These are phyloP conservation scores for Volucella inanis DNA, from an alignment of 2,888 invertebrate genomes.

Conservation along the genomic window DNA sequence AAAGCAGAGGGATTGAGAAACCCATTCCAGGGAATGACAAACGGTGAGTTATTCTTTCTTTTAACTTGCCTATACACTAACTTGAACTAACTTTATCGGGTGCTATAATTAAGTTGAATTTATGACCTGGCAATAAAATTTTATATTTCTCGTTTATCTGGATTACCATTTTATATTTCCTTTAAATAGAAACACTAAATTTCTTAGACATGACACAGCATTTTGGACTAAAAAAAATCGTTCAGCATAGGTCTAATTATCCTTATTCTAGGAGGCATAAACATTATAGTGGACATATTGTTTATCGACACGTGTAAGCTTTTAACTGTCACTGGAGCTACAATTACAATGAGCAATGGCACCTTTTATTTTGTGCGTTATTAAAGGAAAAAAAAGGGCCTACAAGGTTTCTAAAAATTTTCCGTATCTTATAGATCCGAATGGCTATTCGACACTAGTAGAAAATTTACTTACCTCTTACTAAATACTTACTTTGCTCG, in stretches of 20 bases:
- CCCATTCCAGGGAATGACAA: constrained; percentile 80
- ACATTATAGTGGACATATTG: not conserved
- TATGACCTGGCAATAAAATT: constrained; percentile 1
- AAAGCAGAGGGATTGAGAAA: constrained; percentile 80
- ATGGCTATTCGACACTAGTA: too few relatives aligned
- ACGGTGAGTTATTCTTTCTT: constrained; percentile 75
- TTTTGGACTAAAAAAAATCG: not conserved
- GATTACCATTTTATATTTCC: not conserved
- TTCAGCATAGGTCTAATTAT: not conserved
- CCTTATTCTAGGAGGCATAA: too few relatives aligned
- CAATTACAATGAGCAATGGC: too few relatives aligned
- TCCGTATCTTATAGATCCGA: too few relatives aligned
- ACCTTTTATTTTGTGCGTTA: too few relatives aligned
- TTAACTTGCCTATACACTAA: not conserved
- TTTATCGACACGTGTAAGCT: too few relatives aligned
- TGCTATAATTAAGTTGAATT: constrained; percentile 11
- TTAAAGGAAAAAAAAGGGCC: too few relatives aligned
- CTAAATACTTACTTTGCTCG: too few relatives aligned
- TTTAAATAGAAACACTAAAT: not conserved
- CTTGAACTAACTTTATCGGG: not conserved
- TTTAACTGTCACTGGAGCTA: too few relatives aligned
- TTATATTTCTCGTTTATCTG: not conserved
- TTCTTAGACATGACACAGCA: not conserved
- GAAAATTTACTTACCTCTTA: too few relatives aligned
- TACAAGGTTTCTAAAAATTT: too few relatives aligned